Base-by-base conservation (phyloP, 2,113 vertebrate species). In the Micronycteris hirsuta region DNA sequence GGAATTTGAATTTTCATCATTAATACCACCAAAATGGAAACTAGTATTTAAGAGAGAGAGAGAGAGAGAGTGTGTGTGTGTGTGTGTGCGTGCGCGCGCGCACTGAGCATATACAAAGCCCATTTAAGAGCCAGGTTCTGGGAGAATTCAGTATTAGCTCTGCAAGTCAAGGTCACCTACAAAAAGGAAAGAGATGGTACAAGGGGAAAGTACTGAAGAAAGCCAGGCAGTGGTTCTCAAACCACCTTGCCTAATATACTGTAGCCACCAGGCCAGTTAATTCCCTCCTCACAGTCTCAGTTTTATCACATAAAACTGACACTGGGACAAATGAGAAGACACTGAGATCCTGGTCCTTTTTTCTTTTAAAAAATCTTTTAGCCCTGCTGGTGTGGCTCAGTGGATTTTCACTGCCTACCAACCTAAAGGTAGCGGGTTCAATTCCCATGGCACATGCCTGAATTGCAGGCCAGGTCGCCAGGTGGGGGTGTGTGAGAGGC, bases 301-400 rank as follows among this genome's bases (percentile, higher is more conserved):
- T 85, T 92, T 85, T n/a, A 92, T 92, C 45, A 70, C 49, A 56
- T 80, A 94, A 92, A 97, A 86, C 68, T 74, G 31, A 90, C 70
- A 56, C 7, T 6, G 20, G 81, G 19, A 83, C 63, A 84, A 70
- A 81, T 52, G 56, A 80, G n/a, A 96, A 82, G 65, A 86, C 38
- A 78, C 1, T n/a, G 63, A 67, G 67, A 63, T 91, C 5, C 49
- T 89, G 61, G 31, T 71, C 58, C 49, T 83, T 89, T 84, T 65
- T 92, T 19, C 85, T 95, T 67, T 31, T 31, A 63, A 63, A 61
- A 61, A 61, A 61, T 28, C 58, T 61, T 28, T 61, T 61, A 61
- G 58, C 58, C 26, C 26, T 61, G 58, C 58, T 61, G 24, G 58
- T 61, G 24, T 61, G 58, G 58, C 58, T 61, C 58, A 61, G 58